Percentiles rank a stretch among this genome's conserved stretches.
These are phyloP conservation scores for Cacoxenus indagator DNA, from an alignment of 2,888 invertebrate genomes.

Conservation along the genomic window DNA sequence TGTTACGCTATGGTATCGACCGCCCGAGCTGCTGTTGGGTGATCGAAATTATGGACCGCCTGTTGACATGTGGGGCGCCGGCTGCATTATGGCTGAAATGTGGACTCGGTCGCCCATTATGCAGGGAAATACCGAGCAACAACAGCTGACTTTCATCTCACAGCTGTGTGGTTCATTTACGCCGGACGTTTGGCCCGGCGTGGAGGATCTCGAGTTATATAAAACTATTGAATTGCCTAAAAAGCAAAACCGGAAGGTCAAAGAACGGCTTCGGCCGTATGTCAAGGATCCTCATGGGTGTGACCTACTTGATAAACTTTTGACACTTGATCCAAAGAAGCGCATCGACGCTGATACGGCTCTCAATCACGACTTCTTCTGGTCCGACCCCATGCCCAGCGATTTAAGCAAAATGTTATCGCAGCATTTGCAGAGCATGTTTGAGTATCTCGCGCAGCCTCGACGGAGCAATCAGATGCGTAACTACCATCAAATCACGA, in stretches of 20 bases:
- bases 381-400: constrained; percentile 97
- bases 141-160: constrained; percentile 93
- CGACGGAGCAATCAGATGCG: constrained; percentile 79
- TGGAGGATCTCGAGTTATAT: constrained; percentile 89
- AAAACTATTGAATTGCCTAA: constrained; percentile 89
- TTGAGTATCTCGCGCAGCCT: constrained; percentile 89
- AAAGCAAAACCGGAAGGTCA: constrained; percentile 87
- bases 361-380: constrained; percentile 97
- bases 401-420: constrained; percentile 93
- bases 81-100: constrained; percentile 99
- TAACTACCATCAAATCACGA: constrained; percentile 76
- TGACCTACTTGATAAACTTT: constrained; percentile 90
- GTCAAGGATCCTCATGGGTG: constrained; percentile 93
- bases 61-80: constrained; percentile 97
- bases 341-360: constrained; percentile 92
- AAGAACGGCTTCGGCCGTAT: constrained; percentile 88
- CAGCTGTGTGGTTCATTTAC: constrained; percentile 97
- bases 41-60: constrained; percentile 97
- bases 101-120: constrained; percentile 96
- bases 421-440: constrained; percentile 93
- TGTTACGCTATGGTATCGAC: constrained; percentile 94
- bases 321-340: constrained; percentile 92
- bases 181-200: constrained; percentile 92
- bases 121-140: constrained; percentile 97
- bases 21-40: constrained; percentile 75